Base-by-base conservation (phyloP, 2,113 vertebrate genomes). In the Lamprotornis superbus region DNA sequence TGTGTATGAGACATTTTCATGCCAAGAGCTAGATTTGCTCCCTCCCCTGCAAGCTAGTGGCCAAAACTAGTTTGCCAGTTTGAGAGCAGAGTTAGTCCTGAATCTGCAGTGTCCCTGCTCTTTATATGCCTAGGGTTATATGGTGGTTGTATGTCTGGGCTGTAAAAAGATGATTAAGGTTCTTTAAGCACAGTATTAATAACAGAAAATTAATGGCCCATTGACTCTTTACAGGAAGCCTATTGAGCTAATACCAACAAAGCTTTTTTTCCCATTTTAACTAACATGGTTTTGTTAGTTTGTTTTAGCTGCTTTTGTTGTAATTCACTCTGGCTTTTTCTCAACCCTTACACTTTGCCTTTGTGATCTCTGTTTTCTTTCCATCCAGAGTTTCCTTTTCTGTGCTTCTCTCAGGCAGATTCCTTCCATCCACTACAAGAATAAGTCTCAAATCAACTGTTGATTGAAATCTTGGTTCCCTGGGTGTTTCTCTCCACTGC, bases 361-460 rank as follows among this genome's bases (percentile, higher is more conserved):
- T 92, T 95, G 68, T 83, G 76, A 94, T 90, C 63, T 83, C 55
- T 90, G 61, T 93, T 93, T 94, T 92, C n/a, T 44, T 59, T 94
- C 85, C 88, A 79, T 94, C 35, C 77, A 89, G 87, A 89, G 63
- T 55, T 95, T 90, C 57, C 59, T 94, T 93, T 91, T 82, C 88
- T 90, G 24, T 1, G 4, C 64, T 94, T 94, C 50, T 78, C 35
- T 88, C 42, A 50, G 68, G 53, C 44, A 81, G 88, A 95, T 96
- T 96, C 82, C 85, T 96, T 96, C 91, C 82, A 93, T 93, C 79
- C 47, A 49, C 60, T 95, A 70, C 52, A 96, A 94, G 90, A 94
- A 92, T 78, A 89, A 78, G 56, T 88, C 90, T 96, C 75, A 92
- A 87, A 81, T 86, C 50, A 92, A 77, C 83, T 87, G 94, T 77